phyloP scores from a whole-genome alignment of 2,113 vertebrate genomes.

The Notechis scutatus region DNA sequence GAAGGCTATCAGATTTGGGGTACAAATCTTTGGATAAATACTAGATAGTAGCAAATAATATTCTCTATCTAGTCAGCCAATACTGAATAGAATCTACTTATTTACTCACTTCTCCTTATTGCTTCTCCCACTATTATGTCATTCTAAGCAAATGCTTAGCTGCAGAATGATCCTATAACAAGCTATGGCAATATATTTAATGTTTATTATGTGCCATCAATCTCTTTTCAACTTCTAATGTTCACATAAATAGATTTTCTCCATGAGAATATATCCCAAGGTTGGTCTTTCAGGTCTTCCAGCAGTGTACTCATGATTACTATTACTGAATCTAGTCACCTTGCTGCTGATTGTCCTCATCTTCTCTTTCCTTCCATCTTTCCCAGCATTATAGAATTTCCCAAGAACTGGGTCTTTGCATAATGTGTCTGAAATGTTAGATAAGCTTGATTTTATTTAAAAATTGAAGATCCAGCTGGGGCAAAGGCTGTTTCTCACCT shows the following conservation, averaged over 20 bases:
- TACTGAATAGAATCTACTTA: background rate
- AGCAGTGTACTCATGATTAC: background rate
- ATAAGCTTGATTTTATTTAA: background rate
- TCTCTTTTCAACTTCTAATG: background rate
- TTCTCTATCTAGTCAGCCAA: background rate
- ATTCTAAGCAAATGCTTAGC: background rate
- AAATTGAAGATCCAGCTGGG: background rate
- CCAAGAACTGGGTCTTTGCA: background rate
- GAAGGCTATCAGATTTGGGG: background rate
- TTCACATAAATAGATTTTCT: background rate
- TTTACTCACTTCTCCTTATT: background rate
- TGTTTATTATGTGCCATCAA: background rate
- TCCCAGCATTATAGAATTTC: background rate
- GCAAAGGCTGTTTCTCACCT: background rate
- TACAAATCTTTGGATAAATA: background rate
- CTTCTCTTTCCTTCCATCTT: background rate
- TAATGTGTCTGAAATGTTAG: background rate
- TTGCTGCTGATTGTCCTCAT: background rate
- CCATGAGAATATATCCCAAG: background rate
- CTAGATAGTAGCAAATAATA: background rate
- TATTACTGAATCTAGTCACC: background rate
- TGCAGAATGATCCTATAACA: background rate
- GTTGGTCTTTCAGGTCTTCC: background rate
- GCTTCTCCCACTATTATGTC: background rate
- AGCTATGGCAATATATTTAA: background rate